Base-by-base conservation (phyloP, 2,797 vertebrate genomes). In the Prionace glauca region DNA sequence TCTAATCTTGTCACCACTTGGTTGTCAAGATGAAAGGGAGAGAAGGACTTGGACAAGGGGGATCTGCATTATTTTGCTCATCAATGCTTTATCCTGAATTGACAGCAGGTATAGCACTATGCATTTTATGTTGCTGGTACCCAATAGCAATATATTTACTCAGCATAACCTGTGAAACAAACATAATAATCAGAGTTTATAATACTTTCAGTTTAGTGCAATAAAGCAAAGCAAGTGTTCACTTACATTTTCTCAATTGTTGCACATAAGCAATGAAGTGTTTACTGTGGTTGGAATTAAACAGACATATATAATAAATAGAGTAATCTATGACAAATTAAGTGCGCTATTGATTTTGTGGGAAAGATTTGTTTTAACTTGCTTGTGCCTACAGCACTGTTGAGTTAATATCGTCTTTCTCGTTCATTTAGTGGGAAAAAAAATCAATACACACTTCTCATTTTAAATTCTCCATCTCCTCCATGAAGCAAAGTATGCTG, bases 391-490 rank as follows among this genome's bases (percentile, higher is more conserved):
- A 41, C 50, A 77, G 29, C 14, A 7, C 11, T 77, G 93, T 24
- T 95, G 71, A 95, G 26, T 74, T 77, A 41, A 94, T 95, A 77
- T 50, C 45, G 93, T 77, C 71, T 74, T 95, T 95, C 26, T 72
- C 93, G 5, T 50, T 95, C 41, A 95, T 45, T 95, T 60, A 32
- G 71, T 32, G 72, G 74, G 77, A 74, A 81, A 92, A 26, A 26
- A 94, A 95, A 95, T 95, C 93, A 95, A 95, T 95, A 95, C 26
- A 29, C 71, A 9, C 41, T 95, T 95, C 71, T 94, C 14, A 77
- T 50, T 50, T 9, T 26, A 45, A 56, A 94, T 72, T 56, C 16
- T 95, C 12, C 65, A 92, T 41, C 90, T 92, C 87, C 87, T 69
- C 71, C 71, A 29, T n/a, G 16, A 72, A 72, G 50, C 22, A 72